Evolutionary conservation across 2,113 vertebrate genomes (phyloP), one percentile per base, ranked within the genome.

Genomic region (Chloropsis cyanopogon): DNA sequence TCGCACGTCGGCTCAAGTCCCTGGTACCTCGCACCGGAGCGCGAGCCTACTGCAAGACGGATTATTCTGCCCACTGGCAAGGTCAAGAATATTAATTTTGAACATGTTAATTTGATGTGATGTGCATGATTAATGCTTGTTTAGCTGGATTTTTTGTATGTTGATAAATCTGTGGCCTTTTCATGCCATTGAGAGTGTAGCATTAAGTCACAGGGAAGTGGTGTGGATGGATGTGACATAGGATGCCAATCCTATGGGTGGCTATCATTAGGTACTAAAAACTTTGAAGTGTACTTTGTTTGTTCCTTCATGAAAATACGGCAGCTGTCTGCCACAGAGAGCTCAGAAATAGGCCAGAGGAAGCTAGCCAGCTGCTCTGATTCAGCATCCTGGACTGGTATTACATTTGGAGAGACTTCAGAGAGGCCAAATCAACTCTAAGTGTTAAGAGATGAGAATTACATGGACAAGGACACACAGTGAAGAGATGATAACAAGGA

Each of bases 21-120:
- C 78, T 8, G 69, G 61, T 91, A 90, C 88, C 86, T 83, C 28
- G 3, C 35, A 71, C 50, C 3, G 2, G 72, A 84, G 89, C 31
- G 60, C 5, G 13, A 96, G 66, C 73, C 77, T 52, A 31, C 87
- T 84, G 83, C 87, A 92, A 93, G 95, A 97, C 37, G 71, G 94
- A 97, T 96, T 66, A 81, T 64, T 94, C 92, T 96, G 93, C 96
- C 95, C 92, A 93, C 87, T 82, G 95, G 96, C 94, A 94, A 98
- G 97, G 97, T 97, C 97, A 96, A 95, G 95, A 97, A 96, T 97
- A 97, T 97, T 98, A 96, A 97, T 98, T 98, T 79, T 92, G 75
- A 92, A 90, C 92, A 95, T 35, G 80, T 86, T 97, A 97, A 97
- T 97, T 93, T 92, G 96, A 97, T 97, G 94, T 96, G 95, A 97